A percentile compares a stretch with the other conserved stretches of the same genome.
These are phyloP conservation scores for Lycocorax pyrrhopterus DNA, from an alignment of 2,113 vertebrate species.

Conservation along the genomic window DNA sequence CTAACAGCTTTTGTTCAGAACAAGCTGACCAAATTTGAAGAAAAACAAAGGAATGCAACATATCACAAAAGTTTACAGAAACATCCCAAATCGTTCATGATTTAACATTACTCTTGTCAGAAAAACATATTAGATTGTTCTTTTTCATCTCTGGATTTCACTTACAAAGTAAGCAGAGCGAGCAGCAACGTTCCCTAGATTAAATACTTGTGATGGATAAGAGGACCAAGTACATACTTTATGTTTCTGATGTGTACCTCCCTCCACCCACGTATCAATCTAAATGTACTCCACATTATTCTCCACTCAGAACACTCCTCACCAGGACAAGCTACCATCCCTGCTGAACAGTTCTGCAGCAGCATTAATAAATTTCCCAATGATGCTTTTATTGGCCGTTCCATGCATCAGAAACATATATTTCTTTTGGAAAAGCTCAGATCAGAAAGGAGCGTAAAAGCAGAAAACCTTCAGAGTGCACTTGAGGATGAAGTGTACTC, in stretches of 20 bases:
- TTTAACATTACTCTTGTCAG: conserved; percentile 63
- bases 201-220: conserved; percentile 69
- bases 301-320: conserved; percentile 55
- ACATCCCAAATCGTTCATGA: conserved; percentile 56
- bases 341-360: conserved; percentile 33
- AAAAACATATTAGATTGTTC: conserved; percentile 56
- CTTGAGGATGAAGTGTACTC: not conserved
- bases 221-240: conserved; percentile 62
- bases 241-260: conserved; percentile 51
- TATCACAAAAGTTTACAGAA: conserved; percentile 62
- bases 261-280: conserved; percentile 49
- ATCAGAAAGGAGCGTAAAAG: conserved; percentile 10
- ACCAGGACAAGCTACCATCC: not conserved
- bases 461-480: conserved; percentile 4
- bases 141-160: conserved; percentile 67
- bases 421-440: conserved; percentile 25
- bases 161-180: conserved; percentile 55
- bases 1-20: conserved; percentile 56
- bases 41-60: conserved; percentile 40
- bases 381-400: conserved; percentile 64
- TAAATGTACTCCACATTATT: conserved; percentile 50
- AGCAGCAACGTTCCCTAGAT: conserved; percentile 52
- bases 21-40: conserved; percentile 59
- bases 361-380: conserved; percentile 67
- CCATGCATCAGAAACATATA: conserved; percentile 53